These are phyloP conservation scores for Eucidaris tribuloides DNA, from an alignment of 35 echinoderm and acorn worm species.

Conservation along the genomic window DNA sequence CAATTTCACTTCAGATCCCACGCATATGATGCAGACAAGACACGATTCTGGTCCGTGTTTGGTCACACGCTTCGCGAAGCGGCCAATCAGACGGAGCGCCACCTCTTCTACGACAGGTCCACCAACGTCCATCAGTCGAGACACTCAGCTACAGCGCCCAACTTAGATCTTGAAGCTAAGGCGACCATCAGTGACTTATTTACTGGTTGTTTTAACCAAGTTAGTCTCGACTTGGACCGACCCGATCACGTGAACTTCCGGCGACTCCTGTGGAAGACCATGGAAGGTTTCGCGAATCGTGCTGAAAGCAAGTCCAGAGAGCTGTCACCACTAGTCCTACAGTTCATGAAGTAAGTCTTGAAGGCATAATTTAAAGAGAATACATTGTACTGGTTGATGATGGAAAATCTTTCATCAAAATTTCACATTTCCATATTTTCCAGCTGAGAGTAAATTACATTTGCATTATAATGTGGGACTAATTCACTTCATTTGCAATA, in stretches of 20 bases:
- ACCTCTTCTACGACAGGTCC: background rate
- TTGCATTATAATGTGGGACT: no score
- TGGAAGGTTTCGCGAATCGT: constrained; percentile 61
- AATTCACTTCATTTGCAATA: no score
- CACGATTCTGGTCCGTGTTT: constrained; percentile 63
- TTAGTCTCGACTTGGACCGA: constrained; percentile 17
- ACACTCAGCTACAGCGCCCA: no score
- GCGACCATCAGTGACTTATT: constrained; percentile 40
- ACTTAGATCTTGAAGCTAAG: background rate
- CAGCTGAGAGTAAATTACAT: no score
- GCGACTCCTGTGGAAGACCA: constrained; percentile 62
- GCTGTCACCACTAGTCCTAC: constrained; percentile 61
- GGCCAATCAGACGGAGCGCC: background rate
- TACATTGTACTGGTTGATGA: no score
- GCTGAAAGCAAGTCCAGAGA: constrained; percentile 75
- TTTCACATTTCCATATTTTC: no score
- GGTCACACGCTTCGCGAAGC: constrained; percentile 16
- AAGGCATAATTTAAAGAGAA: no score
- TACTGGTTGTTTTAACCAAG: background rate
- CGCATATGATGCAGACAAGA: constrained; percentile 85
- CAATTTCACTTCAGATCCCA: constrained; percentile 70
- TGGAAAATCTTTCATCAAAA: no score
- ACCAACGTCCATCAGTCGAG: constrained; percentile 7
- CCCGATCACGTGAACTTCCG: constrained; percentile 73
- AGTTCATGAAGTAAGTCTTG: constrained; percentile 87